A percentile compares a stretch with the other conserved stretches of the same genome.
Conservation (phyloP, 2,888 invertebrate genomes). For the Drosophila antonietae region DNA sequence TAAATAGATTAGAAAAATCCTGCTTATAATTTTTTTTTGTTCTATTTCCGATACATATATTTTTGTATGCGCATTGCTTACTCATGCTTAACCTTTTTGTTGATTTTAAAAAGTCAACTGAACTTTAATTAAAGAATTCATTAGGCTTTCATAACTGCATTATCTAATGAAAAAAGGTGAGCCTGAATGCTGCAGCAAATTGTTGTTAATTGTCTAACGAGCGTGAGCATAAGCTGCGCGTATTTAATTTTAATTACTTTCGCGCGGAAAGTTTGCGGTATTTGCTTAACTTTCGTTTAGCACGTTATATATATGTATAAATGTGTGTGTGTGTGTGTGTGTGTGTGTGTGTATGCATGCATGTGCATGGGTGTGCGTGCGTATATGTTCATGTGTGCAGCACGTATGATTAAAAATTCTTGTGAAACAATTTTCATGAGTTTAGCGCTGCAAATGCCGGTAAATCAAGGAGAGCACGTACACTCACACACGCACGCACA, state of each 20-base stretch:
- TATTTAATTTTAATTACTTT: slow-evolving; percentile 61
- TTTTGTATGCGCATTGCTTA: neutral
- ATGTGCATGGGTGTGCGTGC: neutral
- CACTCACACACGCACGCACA: slow-evolving; percentile 28
- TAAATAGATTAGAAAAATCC: neutral
- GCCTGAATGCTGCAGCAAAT: slow-evolving; percentile 27
- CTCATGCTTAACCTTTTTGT: neutral
- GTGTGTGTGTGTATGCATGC: neutral
- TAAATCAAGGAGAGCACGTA: slow-evolving; percentile 58
- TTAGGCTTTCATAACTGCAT: slow-evolving; percentile 3
- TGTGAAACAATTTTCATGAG: slow-evolving; percentile 68
- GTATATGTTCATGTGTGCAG: slow-evolving; percentile 6
- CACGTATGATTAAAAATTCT: slow-evolving; percentile 76
- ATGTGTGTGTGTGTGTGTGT: neutral
- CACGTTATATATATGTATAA: slow-evolving; percentile 10
- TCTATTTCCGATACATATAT: neutral
- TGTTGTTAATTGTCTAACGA: slow-evolving; percentile 34
- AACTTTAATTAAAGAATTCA: slow-evolving; percentile 2
- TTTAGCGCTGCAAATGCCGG: slow-evolving; percentile 63
- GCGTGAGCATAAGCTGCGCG: slow-evolving; percentile 18
- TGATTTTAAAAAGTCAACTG: neutral
- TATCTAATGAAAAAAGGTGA: neutral
- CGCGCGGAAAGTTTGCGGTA: slow-evolving; percentile 37
- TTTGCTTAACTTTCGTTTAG: slow-evolving; percentile 31
- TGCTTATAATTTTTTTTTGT: neutral